Base-by-base conservation (phyloP, 2,888 invertebrate species). In the Caenorhabditis panamensis region DNA sequence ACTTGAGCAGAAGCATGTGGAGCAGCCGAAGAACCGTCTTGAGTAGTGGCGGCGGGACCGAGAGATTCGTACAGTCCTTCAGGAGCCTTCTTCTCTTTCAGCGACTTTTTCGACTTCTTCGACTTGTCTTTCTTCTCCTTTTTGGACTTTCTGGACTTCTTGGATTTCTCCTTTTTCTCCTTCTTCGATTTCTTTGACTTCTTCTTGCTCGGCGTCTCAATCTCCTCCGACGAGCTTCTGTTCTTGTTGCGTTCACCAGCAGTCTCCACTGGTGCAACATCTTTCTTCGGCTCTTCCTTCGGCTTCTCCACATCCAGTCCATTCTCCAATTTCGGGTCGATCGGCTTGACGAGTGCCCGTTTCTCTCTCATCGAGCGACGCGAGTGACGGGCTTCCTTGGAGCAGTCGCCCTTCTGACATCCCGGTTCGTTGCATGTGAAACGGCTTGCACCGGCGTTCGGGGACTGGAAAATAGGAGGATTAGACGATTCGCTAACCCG, bases 381-480 rank as follows among this genome's bases (percentile, higher is more conserved):
- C 20, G 72, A 63, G n/a, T 75, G 44, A 13, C 44, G 63, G 9
- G 66, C 66, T 22, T 66, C 75, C 37, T 53, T 51, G 26, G 75
- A 75, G 53, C 66, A 66, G 41, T 66, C 51, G 6, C 59, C 66
- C 18, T 61, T 66, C 16, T 37, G 37, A 36, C 75, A 75, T n/a
- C 75, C 66, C 5, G 59, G 36, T n/a, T 66, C 66, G 20, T 59
- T 59, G 51, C 75, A 75, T 16, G 18, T 20, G 59, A 66, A 66
- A 11, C 61, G 59, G 11, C 61, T 22, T 1, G 37, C 36, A 20
- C 47, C 41, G 9, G 66, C 51, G 13, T 75, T 66, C 9, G 72
- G 64, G 13, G 72, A 64, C 72, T 73, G 58, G 37, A 75, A 75
- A 26, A 5, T 2, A 54, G n/a, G n/a, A n/a, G n/a, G n/a, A n/a